Conservation (phyloP, 2,113 vertebrate genomes). For the Gymnarchus niloticus region DNA sequence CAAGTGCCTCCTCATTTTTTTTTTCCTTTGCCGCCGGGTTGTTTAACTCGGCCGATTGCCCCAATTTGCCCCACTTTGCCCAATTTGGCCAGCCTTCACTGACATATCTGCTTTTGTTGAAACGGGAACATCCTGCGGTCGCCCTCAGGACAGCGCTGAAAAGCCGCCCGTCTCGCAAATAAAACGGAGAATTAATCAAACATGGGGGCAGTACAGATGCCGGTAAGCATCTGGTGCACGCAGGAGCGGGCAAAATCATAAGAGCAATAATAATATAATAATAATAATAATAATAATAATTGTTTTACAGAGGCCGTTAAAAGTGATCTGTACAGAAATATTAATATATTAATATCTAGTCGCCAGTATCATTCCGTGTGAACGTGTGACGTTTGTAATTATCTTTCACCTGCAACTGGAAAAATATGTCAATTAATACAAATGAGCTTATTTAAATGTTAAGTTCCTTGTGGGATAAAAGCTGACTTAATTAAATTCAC, state of each 20-base stretch:
- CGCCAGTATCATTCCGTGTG: not conserved
- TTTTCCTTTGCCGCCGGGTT: not conserved
- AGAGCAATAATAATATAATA: no score
- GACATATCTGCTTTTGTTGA: slow-evolving; percentile 8
- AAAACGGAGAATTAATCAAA: slow-evolving; percentile 17
- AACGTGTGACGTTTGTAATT: slow-evolving; percentile 18
- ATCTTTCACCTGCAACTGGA: slow-evolving; percentile 18
- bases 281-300: not conserved
- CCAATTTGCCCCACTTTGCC: not conserved
- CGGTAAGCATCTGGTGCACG: not conserved
- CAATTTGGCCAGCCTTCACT: not conserved
- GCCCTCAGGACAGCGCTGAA: slow-evolving; percentile 10
- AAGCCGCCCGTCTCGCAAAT: not conserved
- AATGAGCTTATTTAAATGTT: slow-evolving; percentile 27
- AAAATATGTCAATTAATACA: slow-evolving; percentile 32
- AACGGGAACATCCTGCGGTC: not conserved
- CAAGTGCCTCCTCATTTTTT: not conserved
- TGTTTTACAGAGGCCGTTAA: not conserved
- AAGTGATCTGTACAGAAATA: not conserved
- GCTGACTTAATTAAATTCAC: not conserved
- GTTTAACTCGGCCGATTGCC: not conserved
- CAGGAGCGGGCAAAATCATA: not conserved
- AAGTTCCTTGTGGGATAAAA: not conserved
- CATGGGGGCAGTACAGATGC: not conserved
- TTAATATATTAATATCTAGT: not conserved